Percentiles rank a stretch among this genome's conserved stretches.
These are phyloP conservation scores for Ditylenchus dipsaci DNA, from an alignment of 1,140 invertebrate genomes.

Conservation along the genomic window DNA sequence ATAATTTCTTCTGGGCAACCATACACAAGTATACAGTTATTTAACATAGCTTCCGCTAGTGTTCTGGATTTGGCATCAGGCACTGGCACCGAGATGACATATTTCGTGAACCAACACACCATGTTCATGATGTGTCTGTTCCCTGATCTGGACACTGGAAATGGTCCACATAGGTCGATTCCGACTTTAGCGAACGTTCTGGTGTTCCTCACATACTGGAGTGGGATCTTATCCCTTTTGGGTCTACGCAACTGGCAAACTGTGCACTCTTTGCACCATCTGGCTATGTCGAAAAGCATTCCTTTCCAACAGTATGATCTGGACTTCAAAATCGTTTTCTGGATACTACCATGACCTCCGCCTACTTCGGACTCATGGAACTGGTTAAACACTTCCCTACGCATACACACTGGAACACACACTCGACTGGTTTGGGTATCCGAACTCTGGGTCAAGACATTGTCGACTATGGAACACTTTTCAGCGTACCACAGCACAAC, in stretches of 20 bases:
- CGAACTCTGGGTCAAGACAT: no score
- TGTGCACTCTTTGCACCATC: slow-evolving; percentile 4
- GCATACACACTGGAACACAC: no score
- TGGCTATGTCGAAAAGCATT: neutral
- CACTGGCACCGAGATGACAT: slow-evolving; percentile 10
- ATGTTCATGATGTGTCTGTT: slow-evolving; percentile 21
- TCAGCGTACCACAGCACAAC: no score
- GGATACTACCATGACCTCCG: slow-evolving; percentile 10
- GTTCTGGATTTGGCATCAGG: slow-evolving; percentile 10
- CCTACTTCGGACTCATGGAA: neutral
- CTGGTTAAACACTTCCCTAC: no score
- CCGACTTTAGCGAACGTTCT: slow-evolving; percentile 2
- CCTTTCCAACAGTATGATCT: slow-evolving; percentile 7
- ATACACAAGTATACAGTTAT: slow-evolving; percentile 10
- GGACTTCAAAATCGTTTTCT: slow-evolving; percentile 13
- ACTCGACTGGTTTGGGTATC: no score
- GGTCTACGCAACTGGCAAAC: slow-evolving; percentile 6
- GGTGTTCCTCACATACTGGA: slow-evolving; percentile 4
- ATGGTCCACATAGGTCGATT: slow-evolving; percentile 15
- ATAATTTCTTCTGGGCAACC: slow-evolving; percentile 5
- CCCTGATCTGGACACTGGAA: slow-evolving; percentile 5
- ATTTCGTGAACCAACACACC: slow-evolving; percentile 17
- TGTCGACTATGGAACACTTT: no score
- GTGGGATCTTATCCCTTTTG: slow-evolving; percentile 2
- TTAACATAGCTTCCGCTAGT: slow-evolving; percentile 2